phyloP scores from a whole-genome alignment of 2,888 invertebrate genomes.

The Melinaea marsaeus region DNA sequence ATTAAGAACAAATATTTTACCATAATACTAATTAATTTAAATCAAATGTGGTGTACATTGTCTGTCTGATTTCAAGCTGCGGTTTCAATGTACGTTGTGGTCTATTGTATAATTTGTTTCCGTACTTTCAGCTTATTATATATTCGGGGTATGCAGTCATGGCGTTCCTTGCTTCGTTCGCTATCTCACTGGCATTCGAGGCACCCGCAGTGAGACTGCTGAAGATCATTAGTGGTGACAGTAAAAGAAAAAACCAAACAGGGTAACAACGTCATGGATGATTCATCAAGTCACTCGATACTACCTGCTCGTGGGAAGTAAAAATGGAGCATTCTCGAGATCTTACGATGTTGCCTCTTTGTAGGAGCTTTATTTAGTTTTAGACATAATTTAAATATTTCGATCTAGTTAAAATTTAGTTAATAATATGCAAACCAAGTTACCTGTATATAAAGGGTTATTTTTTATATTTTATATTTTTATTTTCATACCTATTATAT shows the following conservation, averaged over 20 bases:
- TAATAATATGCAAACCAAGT: constrained; percentile 1
- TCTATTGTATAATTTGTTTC: background rate
- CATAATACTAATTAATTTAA: no score
- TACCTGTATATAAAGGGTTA: background rate
- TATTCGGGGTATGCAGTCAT: constrained; percentile 88
- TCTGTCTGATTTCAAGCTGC: no score
- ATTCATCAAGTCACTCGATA: constrained; percentile 7
- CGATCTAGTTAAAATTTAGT: background rate
- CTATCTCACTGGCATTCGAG: constrained; percentile 87
- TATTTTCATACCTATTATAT: no score
- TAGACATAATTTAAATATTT: constrained; percentile 26
- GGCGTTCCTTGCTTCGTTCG: constrained; percentile 86
- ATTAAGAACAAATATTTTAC: no score
- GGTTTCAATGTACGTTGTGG: background rate
- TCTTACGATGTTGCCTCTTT: constrained; percentile 27
- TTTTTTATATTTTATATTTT: background rate
- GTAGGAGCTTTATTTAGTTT: constrained; percentile 32
- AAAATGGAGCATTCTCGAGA: constrained; percentile 12
- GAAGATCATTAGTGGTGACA: constrained; percentile 78
- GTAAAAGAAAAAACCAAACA: constrained; percentile 43
- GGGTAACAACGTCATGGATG: constrained; percentile 11
- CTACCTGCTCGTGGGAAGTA: constrained; percentile 9
- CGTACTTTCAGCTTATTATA: constrained; percentile 62
- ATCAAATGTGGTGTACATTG: no score
- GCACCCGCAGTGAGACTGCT: constrained; percentile 89